Base-by-base conservation (phyloP, 2,888 invertebrate species). In the Nomada ferruginata region DNA sequence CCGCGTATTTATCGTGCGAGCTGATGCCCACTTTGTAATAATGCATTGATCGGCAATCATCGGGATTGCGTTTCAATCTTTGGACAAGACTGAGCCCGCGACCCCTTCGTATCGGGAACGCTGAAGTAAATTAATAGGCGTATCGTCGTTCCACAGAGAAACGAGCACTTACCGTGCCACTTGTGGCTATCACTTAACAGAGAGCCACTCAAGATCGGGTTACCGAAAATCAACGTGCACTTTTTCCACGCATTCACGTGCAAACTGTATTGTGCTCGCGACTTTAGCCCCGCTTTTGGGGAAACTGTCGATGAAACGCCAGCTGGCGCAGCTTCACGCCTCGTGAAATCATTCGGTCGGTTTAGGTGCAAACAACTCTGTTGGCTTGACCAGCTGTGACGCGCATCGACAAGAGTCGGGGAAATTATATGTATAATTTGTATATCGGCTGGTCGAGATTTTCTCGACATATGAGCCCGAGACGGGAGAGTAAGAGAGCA, bases 181-280 rank as follows among this genome's bases (percentile, higher is more conserved):
- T 91, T 90, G 89, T 84, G 88, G 89, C 90, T 92, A 92, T 92
- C 92, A 86, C 89, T 91, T 90, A 93, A 92, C 90, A 87, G 87
- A 90, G 90, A 90, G 91, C 93, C 92, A 93, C 93, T 93, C 90
- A 91, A 92, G 93, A 93, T 94, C 93, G 89, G 88, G 91, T 94
- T 94, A 94, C 93, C 88, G 93, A 92, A 93, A 93, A 93, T 93
- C 92, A 92, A 93, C 92, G 91, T 91, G 90, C 87, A 89, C 90
- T 89, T 90, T 89, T 87, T 87, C 88, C 83, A 85, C 82, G 72
- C 85, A 82, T 84, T 80, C 79, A 75, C 74, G 81, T 79, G 84
- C 79, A 73, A 81, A 79, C 70, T 78, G 78, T 60, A 87, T 86
- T 86, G 89, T 88, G 68, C 26, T 52, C 79, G 83, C 60, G 82